Percentiles rank a stretch among this genome's conserved stretches.
phyloP scores from a whole-genome alignment of 2,888 invertebrate genomes.

The Ernsta delagoae region DNA sequence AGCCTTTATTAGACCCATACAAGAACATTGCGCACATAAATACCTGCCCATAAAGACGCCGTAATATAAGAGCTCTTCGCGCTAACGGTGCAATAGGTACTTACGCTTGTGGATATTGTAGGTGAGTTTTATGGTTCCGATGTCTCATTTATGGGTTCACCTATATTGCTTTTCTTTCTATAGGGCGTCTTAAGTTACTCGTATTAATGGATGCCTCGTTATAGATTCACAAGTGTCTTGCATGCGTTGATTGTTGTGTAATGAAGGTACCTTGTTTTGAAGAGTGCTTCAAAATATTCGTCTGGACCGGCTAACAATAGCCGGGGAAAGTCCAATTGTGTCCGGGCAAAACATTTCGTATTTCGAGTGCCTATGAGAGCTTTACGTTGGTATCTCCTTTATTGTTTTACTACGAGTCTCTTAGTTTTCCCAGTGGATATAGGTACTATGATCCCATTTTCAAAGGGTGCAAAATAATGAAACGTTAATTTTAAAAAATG shows the following conservation, averaged over 20 bases:
- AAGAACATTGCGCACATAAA: constrained; percentile 22
- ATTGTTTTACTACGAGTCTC: not conserved
- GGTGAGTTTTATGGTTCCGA: constrained; percentile 19
- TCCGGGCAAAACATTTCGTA: constrained; percentile 19
- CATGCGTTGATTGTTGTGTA: not conserved
- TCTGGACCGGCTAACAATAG: constrained; percentile 5
- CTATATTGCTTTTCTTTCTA: constrained; percentile 3
- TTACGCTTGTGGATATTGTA: constrained; percentile 17
- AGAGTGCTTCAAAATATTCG: constrained; percentile 9
- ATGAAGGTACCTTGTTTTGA: not conserved
- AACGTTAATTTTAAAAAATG: too few relatives aligned
- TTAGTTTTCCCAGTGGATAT: not conserved
- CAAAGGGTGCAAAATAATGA: too few relatives aligned
- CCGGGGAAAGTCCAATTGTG: constrained; percentile 21
- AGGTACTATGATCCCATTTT: too few relatives aligned
- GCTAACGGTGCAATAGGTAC: not conserved
- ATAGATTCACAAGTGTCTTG: too few relatives aligned
- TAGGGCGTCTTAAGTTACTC: not conserved
- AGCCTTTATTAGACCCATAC: constrained; percentile 16
- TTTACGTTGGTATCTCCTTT: constrained; percentile 6
- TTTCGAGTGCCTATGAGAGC: constrained; percentile 3
- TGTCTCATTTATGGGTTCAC: constrained; percentile 9
- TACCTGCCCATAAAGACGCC: constrained; percentile 8
- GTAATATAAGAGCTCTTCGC: constrained; percentile 4
- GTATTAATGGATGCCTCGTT: not conserved